Evolutionary conservation across 2,797 vertebrate species (phyloP).

Genomic region (Siniperca undulata): DNA sequence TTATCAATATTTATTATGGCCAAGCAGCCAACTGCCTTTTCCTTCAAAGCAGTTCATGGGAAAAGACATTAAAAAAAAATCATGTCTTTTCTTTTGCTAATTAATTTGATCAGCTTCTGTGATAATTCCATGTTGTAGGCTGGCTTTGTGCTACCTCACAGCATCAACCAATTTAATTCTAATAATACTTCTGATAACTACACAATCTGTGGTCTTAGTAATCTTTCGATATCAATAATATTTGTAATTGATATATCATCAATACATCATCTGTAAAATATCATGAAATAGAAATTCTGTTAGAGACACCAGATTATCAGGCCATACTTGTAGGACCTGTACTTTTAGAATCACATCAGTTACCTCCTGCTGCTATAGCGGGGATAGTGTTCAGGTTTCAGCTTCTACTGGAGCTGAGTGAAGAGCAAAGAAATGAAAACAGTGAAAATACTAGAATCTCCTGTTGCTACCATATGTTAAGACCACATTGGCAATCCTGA

Average conservation of each 20-base stretch:
- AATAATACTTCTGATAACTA: background rate
- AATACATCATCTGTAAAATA: background rate
- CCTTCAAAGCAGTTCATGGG: background rate
- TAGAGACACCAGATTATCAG: background rate
- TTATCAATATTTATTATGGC: background rate
- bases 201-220: background rate
- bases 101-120: background rate
- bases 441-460: background rate
- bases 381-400: background rate
- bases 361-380: background rate
- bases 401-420: background rate
- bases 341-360: background rate
- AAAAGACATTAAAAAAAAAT: background rate
- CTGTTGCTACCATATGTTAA: background rate
- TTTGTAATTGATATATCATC: background rate
- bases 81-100: background rate
- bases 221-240: background rate
- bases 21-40: background rate
- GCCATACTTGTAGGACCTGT: background rate
- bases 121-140: background rate
- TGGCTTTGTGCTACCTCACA: slow-evolving; percentile 9
- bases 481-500: background rate
- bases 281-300: background rate
- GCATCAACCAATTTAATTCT: background rate
- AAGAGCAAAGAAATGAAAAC: background rate